Evolutionary conservation across 2,888 invertebrate species (phyloP).

Genomic region (Hesperia comma): DNA sequence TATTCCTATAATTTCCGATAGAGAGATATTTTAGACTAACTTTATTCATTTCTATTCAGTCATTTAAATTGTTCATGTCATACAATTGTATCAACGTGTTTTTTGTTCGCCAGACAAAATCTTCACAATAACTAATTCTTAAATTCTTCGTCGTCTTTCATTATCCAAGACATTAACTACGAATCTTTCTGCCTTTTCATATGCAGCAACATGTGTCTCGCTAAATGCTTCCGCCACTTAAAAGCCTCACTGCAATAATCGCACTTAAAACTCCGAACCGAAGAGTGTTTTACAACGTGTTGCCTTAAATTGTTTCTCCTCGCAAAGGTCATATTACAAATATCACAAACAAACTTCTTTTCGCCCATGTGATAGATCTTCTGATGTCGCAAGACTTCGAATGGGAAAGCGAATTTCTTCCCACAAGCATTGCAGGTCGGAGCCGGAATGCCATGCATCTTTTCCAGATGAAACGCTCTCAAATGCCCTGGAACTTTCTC

Average conservation of each 20-base stretch:
- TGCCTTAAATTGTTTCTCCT: constrained; percentile 52
- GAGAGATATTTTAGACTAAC: too few relatives aligned
- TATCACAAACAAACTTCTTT: constrained; percentile 49
- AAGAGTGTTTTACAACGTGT: constrained; percentile 51
- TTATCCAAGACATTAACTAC: background rate
- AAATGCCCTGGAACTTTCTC: constrained; percentile 53
- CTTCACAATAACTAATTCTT: too few relatives aligned
- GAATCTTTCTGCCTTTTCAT: constrained; percentile 37
- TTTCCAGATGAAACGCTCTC: constrained; percentile 59
- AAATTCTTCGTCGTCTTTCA: too few relatives aligned
- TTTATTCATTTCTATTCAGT: too few relatives aligned
- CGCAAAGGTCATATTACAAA: constrained; percentile 57
- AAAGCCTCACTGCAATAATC: constrained; percentile 50
- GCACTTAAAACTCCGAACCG: constrained; percentile 53
- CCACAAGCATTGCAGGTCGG: constrained; percentile 59
- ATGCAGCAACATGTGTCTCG: constrained; percentile 45
- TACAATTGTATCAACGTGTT: too few relatives aligned
- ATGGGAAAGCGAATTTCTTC: constrained; percentile 49
- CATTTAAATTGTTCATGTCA: too few relatives aligned
- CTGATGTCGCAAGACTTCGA: constrained; percentile 58
- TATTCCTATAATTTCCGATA: too few relatives aligned
- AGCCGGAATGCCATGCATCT: constrained; percentile 59
- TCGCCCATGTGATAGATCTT: constrained; percentile 56
- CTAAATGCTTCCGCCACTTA: constrained; percentile 49
- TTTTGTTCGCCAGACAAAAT: too few relatives aligned